Evolutionary conservation across 1,140 invertebrate genomes (phyloP).

Genomic region (Pachypeltis micranthus): DNA sequence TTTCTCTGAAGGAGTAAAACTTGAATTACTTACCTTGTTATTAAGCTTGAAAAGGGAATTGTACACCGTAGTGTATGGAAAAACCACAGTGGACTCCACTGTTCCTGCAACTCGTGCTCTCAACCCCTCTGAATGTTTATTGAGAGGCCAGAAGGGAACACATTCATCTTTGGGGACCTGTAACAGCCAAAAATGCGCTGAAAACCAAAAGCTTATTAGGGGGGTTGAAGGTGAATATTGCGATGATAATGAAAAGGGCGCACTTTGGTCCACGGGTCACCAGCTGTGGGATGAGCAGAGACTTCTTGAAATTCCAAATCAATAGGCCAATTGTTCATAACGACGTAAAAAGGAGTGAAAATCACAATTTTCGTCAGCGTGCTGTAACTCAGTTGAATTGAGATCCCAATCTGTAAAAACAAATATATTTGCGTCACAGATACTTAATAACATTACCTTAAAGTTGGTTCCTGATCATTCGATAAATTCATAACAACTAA

Average conservation of each 20-base stretch:
- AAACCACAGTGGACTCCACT: constrained; percentile 55
- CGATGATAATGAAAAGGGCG: constrained; percentile 25
- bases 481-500: constrained; percentile 28
- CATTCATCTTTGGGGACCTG: constrained; percentile 56
- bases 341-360: constrained; percentile 88
- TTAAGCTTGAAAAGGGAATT: constrained; percentile 56
- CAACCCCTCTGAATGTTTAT: constrained; percentile 47
- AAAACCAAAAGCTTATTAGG: no score
- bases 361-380: constrained; percentile 92
- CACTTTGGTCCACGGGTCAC: constrained; percentile 47
- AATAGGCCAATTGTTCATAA: constrained; percentile 74
- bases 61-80: constrained; percentile 72
- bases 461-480: not conserved
- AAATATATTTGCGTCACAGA: no score
- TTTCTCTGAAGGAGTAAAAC: not conserved
- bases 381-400: constrained; percentile 79
- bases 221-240: no score
- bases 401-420: constrained; percentile 69
- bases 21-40: constrained; percentile 47
- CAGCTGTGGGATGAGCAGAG: constrained; percentile 21
- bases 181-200: no score
- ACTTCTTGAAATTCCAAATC: constrained; percentile 69
- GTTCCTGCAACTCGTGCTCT: constrained; percentile 47
- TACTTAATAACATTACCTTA: no score
- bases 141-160: constrained; percentile 70